phyloP scores from a whole-genome alignment of 2,113 vertebrate genomes.

The Gnathochromis pfefferi region DNA sequence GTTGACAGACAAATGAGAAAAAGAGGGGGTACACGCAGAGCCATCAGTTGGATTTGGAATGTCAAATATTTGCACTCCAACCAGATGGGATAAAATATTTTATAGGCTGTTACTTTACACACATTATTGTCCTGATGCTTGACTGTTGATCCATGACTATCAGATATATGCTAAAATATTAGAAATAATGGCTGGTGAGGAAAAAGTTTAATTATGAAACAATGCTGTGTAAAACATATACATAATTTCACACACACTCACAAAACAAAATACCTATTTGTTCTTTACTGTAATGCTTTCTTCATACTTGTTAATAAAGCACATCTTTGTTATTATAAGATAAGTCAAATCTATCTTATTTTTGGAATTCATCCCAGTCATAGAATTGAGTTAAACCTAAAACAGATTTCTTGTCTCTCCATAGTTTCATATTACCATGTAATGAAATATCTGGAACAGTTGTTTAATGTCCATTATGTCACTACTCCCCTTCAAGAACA shows the following conservation, averaged over 20 bases:
- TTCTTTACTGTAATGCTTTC: not conserved
- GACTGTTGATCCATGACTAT: not conserved
- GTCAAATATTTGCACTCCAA: not conserved
- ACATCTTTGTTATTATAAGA: not conserved
- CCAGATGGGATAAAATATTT: slow-evolving; percentile 11
- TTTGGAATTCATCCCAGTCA: not conserved
- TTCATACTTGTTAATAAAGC: not conserved
- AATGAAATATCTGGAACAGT: not conserved
- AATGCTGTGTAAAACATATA: not conserved
- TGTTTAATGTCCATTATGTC: not conserved
- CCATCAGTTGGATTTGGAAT: not conserved
- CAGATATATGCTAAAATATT: not conserved
- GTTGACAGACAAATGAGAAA: not conserved
- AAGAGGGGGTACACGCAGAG: not conserved
- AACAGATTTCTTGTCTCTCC: not conserved
- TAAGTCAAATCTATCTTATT: not conserved
- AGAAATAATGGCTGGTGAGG: not conserved
- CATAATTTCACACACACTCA: not conserved
- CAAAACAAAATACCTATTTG: not conserved
- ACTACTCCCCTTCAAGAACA: not conserved
- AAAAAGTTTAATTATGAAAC: not conserved
- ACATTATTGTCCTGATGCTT: not conserved
- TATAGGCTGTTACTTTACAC: not conserved
- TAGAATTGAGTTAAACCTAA: not conserved
- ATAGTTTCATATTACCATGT: not conserved